A percentile compares a stretch with the other conserved stretches of the same genome.
Evolutionary conservation across 1,140 invertebrate species (phyloP).

Genomic region (Marisa cornuarietis): DNA sequence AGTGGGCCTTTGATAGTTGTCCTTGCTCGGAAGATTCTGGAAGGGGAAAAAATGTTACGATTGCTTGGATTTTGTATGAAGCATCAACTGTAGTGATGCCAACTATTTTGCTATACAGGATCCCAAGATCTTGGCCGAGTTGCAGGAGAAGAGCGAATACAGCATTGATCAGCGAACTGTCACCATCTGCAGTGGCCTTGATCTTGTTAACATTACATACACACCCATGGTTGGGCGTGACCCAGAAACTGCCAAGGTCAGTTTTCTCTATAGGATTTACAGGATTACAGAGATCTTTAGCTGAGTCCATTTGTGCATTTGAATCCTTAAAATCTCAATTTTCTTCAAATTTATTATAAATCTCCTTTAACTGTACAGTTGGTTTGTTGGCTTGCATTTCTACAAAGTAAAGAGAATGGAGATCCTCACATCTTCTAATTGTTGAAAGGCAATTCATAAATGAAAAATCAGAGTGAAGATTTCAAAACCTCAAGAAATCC

Average conservation of each 20-base stretch:
- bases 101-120: slow-evolving; percentile 72
- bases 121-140: slow-evolving; percentile 81
- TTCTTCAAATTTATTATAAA: neutral
- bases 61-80: too few species aligned
- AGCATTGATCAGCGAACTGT: slow-evolving; percentile 92
- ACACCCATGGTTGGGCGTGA: slow-evolving; percentile 95
- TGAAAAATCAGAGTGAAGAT: too few species aligned
- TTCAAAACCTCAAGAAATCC: too few species aligned
- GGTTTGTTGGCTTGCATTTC: too few species aligned
- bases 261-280: neutral
- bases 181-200: slow-evolving; percentile 98
- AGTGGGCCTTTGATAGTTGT: neutral
- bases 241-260: slow-evolving; percentile 89
- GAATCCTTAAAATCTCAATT: neutral
- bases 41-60: too few species aligned
- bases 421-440: too few species aligned
- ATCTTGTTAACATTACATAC: slow-evolving; percentile 99
- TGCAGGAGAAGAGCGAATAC: slow-evolving; percentile 72
- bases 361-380: neutral
- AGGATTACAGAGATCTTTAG: neutral
- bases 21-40: neutral
- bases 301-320: neutral
- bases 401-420: neutral
- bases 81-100: too few species aligned
- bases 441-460: too few species aligned